A percentile compares a stretch with the other conserved stretches of the same genome.
Conservation (phyloP, 1,140 invertebrate genomes). For the Araneus ventricosus region DNA sequence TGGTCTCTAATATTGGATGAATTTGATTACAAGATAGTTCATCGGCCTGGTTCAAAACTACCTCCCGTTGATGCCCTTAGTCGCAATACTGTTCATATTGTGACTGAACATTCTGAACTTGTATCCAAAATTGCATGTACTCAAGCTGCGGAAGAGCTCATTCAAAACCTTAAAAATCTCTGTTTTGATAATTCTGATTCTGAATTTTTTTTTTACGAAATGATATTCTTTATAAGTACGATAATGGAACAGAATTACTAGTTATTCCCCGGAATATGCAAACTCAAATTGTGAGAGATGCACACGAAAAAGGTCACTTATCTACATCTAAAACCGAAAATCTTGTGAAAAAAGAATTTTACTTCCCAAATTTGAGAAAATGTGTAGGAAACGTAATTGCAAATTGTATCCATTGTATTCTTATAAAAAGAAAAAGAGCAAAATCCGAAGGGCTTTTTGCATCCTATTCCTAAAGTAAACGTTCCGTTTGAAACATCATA, state of each 20-base stretch:
- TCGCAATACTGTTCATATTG: not conserved
- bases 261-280: not conserved
- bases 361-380: not conserved
- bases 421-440: not conserved
- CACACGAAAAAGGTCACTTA: not conserved
- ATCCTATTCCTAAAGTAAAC: not conserved
- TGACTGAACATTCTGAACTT: not conserved
- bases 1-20: slow-evolving; percentile 66
- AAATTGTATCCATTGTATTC: not conserved
- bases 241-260: not conserved
- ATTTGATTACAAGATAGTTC: slow-evolving; percentile 30
- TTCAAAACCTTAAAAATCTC: not conserved
- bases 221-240: not conserved
- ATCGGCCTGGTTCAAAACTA: not conserved
- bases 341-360: not conserved
- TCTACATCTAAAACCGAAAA: not conserved
- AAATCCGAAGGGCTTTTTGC: not conserved
- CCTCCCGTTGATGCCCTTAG: slow-evolving; percentile 48
- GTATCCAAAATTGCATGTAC: not conserved
- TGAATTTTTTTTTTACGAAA: not conserved
- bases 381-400: not conserved
- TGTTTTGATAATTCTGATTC: not conserved
- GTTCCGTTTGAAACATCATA: not conserved
- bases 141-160: not conserved
- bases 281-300: not conserved